phyloP scores from a whole-genome alignment of 2,797 vertebrate genomes.

The Microctenopoma stevenorrisi region DNA sequence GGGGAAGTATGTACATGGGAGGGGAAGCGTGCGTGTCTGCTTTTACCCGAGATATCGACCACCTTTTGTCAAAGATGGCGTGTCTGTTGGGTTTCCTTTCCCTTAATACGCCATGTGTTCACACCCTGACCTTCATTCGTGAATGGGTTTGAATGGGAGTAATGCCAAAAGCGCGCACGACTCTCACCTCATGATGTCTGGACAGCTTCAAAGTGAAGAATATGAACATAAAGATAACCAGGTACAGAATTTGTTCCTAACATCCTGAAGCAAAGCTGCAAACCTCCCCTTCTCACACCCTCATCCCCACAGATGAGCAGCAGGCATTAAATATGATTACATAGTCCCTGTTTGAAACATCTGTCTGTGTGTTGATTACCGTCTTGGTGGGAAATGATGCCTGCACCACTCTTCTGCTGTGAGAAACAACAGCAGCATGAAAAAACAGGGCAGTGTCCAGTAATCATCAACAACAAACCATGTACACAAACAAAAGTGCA shows the following conservation, averaged over 20 bases:
- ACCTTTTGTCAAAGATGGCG: conserved; percentile 45
- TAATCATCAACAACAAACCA: conserved; percentile 42
- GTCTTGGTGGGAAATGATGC: conserved; percentile 19
- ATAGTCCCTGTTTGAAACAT: conserved; percentile 28
- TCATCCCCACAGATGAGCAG: conserved; percentile 28
- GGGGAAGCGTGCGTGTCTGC: conserved; percentile 49
- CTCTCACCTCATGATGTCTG: conserved; percentile 9
- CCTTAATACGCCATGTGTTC: conserved; percentile 24
- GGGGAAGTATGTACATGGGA: conserved; percentile 68
- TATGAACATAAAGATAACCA: background rate
- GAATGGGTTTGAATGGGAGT: conserved; percentile 15
- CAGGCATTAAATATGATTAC: conserved; percentile 42
- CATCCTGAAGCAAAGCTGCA: conserved; percentile 9
- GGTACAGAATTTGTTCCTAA: background rate
- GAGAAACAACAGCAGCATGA: conserved; percentile 18
- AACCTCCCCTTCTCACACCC: background rate
- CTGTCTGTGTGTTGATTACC: conserved; percentile 26
- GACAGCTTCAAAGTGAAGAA: conserved; percentile 1
- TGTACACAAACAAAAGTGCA: conserved; percentile 6
- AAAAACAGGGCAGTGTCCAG: conserved; percentile 25
- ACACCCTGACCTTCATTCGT: conserved; percentile 29
- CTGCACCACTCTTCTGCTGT: conserved; percentile 10
- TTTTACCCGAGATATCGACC: conserved; percentile 69
- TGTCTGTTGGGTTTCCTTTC: conserved; percentile 18
- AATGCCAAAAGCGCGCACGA: conserved; percentile 15